These are phyloP conservation scores for Eilema griseolum DNA, from an alignment of 2,888 invertebrate species.

Conservation along the genomic window DNA sequence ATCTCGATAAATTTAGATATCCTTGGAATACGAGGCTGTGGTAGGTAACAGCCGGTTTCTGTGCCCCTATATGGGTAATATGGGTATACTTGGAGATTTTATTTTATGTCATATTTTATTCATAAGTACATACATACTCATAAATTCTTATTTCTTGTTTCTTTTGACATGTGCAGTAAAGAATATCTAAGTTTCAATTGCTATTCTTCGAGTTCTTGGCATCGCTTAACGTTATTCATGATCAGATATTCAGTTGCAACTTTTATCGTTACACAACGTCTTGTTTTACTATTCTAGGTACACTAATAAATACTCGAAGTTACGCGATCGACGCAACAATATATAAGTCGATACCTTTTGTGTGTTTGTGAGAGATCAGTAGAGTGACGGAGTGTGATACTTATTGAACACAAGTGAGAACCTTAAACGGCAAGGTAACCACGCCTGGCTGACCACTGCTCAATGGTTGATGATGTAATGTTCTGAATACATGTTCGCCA, in stretches of 20 bases:
- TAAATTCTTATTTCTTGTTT: slow-evolving; percentile 27
- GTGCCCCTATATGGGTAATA: no score
- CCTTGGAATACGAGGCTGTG: no score
- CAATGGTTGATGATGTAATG: no score
- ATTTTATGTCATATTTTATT: no score
- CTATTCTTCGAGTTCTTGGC: slow-evolving; percentile 62
- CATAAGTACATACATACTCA: not conserved
- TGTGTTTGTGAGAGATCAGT: not conserved
- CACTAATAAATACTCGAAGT: slow-evolving; percentile 10
- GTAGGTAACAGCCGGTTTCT: no score
- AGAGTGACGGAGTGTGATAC: no score
- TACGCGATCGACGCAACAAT: not conserved
- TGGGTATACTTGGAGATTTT: no score
- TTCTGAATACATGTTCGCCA: no score
- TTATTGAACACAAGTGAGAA: no score
- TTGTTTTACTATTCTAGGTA: slow-evolving; percentile 26
- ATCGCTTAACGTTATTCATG: slow-evolving; percentile 52
- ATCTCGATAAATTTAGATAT: no score
- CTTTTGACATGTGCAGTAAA: slow-evolving; percentile 48
- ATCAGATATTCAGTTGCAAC: slow-evolving; percentile 51
- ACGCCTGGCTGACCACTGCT: no score
- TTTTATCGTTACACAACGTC: slow-evolving; percentile 39
- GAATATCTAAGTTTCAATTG: slow-evolving; percentile 53
- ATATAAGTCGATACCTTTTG: not conserved
- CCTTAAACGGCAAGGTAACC: no score